phyloP scores from a whole-genome alignment of 92 coral and sea anemone species.

The Umimayanthus chanpuru region DNA sequence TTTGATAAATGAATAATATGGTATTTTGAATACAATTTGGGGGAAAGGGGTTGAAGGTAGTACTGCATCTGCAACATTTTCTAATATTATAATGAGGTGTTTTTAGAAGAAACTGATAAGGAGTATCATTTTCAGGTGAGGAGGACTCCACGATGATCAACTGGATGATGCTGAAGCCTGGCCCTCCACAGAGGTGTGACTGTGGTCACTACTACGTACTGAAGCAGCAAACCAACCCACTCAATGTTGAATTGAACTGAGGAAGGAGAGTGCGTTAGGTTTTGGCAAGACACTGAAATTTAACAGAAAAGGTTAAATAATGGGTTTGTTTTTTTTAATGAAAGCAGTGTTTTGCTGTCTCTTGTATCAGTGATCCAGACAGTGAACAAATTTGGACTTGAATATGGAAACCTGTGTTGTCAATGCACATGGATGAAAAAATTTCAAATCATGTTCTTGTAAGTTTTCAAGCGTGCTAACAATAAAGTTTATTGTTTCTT shows the following conservation, averaged over 20 bases:
- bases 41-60: background rate
- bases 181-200: constrained; percentile 80
- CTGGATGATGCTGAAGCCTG: constrained; percentile 81
- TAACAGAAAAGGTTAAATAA: background rate
- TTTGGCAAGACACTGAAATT: background rate
- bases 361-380: background rate
- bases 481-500: constrained; percentile 16
- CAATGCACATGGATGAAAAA: background rate
- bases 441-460: constrained; percentile 19
- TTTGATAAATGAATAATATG: background rate
- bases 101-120: background rate
- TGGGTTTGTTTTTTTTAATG: background rate
- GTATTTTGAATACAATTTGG: background rate
- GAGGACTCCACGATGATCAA: constrained; percentile 87
- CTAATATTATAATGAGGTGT: background rate
- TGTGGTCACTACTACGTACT: constrained; percentile 85
- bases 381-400: background rate
- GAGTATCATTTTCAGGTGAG: constrained; percentile 66
- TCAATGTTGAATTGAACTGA: constrained; percentile 49
- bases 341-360: background rate
- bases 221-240: constrained; percentile 61
- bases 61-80: background rate
- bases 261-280: background rate
- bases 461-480: constrained; percentile 20
- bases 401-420: background rate